Percentiles rank a stretch among this genome's conserved stretches.
Evolutionary conservation across 2,888 invertebrate genomes (phyloP).

Genomic region (Perizoma affinitatum): DNA sequence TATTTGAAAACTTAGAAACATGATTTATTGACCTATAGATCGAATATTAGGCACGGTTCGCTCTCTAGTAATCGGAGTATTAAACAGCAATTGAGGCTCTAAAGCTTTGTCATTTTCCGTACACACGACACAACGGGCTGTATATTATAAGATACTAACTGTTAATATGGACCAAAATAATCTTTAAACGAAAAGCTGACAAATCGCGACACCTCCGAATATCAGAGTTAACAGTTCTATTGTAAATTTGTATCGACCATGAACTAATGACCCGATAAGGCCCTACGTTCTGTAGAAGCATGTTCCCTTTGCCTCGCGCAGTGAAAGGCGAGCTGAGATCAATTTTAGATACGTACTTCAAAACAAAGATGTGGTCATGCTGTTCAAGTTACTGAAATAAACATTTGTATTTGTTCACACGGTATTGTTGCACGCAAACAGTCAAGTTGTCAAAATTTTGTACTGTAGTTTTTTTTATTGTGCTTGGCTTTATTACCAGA

Average conservation of each 20-base stretch:
- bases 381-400: too few species aligned
- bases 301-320: constrained; percentile 67
- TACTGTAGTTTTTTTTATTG: constrained; percentile 49
- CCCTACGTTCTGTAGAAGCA: constrained; percentile 49
- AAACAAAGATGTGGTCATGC: constrained; percentile 62
- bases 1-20: constrained; percentile 13
- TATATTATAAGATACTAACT: background rate
- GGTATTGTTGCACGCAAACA: constrained; percentile 60
- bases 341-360: constrained; percentile 54
- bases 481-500: constrained; percentile 18
- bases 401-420: too few species aligned
- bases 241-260: constrained; percentile 46
- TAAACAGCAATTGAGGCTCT: too few species aligned
- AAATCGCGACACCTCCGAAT: constrained; percentile 12
- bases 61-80: too few species aligned
- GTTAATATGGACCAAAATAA: background rate
- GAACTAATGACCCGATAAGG: constrained; percentile 62
- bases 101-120: too few species aligned
- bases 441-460: constrained; percentile 51
- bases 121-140: too few species aligned
- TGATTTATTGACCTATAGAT: too few species aligned
- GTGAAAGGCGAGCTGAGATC: constrained; percentile 75
- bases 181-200: background rate
- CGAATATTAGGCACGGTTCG: too few species aligned
- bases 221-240: constrained; percentile 35